Evolutionary conservation across 1,140 invertebrate species (phyloP).

Genomic region (Campoletis sonorensis): DNA sequence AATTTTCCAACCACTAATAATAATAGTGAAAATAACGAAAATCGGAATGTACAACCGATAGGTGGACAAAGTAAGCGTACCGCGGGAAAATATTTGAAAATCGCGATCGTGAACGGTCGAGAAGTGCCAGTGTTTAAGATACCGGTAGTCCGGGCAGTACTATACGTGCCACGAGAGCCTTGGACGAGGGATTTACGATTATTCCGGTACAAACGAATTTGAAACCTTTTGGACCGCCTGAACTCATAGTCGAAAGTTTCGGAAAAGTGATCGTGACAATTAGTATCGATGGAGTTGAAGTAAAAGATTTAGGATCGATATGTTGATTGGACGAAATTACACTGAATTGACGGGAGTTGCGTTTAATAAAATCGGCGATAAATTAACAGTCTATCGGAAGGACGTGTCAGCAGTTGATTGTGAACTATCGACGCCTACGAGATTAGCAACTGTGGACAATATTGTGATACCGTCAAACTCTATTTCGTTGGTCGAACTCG

Average conservation of each 20-base stretch:
- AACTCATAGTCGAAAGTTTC: not conserved
- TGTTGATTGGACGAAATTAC: constrained; percentile 7
- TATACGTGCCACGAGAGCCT: not conserved
- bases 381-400: not conserved
- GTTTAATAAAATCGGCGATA: not conserved
- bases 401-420: not conserved
- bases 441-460: not conserved
- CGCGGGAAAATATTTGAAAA: constrained; percentile 43
- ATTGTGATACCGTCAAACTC: not conserved
- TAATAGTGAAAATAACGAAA: not conserved
- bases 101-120: constrained; percentile 18
- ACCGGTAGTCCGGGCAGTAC: not conserved
- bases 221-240: not conserved
- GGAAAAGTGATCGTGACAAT: constrained; percentile 14
- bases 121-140: not conserved
- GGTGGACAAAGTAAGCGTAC: not conserved
- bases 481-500: not conserved
- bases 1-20: constrained; percentile 27
- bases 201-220: not conserved
- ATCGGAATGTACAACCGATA: constrained; percentile 34
- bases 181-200: not conserved
- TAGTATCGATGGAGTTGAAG: constrained; percentile 18
- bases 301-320: not conserved
- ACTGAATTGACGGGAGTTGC: not conserved
- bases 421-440: not conserved